Evolutionary conservation across 2,113 vertebrate species (phyloP).

Genomic region (Crocuta crocuta): DNA sequence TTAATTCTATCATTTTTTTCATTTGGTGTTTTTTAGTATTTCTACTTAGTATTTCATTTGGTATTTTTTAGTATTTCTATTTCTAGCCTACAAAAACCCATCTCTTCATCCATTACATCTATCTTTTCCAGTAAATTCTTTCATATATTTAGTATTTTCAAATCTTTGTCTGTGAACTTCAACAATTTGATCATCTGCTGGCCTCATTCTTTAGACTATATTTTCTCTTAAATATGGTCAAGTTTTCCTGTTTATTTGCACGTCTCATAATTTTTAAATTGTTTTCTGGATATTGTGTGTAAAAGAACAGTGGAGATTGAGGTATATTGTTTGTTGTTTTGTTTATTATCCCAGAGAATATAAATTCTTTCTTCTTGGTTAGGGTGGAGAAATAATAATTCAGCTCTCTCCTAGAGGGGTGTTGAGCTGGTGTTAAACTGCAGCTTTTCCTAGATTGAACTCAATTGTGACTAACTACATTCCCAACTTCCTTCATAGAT

Average conservation of each 20-base stretch:
- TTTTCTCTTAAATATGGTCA: slow-evolving; percentile 5
- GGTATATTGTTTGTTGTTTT: neutral
- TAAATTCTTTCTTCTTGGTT: neutral
- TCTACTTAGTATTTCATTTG: neutral
- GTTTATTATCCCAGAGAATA: neutral
- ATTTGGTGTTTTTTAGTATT: neutral
- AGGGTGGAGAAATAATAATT: neutral
- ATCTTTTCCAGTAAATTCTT: neutral
- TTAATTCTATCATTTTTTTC: neutral
- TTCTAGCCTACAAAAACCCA: neutral
- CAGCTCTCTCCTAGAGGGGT: neutral
- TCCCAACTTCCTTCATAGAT: neutral
- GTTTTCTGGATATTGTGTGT: neutral
- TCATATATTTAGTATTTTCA: neutral
- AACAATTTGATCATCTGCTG: neutral
- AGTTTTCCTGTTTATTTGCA: neutral
- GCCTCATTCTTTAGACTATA: neutral
- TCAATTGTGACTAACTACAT: neutral
- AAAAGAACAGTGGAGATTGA: neutral
- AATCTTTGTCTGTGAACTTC: neutral
- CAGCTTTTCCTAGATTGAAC: neutral
- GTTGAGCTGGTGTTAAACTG: neutral
- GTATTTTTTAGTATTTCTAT: neutral
- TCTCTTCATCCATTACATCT: neutral
- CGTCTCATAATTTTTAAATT: neutral